These are phyloP conservation scores for Serinus canaria DNA, from an alignment of 2,113 vertebrate genomes.

Conservation along the genomic window DNA sequence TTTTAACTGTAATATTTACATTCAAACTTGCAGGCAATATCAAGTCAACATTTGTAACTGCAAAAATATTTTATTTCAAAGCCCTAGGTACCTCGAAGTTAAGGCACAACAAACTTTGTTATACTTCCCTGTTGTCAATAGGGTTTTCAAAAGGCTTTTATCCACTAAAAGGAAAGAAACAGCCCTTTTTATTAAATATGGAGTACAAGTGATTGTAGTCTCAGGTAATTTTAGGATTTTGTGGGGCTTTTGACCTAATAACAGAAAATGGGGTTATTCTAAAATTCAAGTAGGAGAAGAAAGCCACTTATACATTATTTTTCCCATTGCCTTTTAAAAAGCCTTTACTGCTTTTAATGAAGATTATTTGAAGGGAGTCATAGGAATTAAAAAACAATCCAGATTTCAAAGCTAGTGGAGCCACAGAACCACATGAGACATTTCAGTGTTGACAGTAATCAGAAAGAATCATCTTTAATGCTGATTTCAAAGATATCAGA, in stretches of 20 bases:
- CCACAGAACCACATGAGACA: not conserved
- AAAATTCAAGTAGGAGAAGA: not conserved
- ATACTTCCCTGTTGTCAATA: not conserved
- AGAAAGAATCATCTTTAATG: not conserved
- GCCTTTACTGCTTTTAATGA: not conserved
- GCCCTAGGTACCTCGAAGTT: not conserved
- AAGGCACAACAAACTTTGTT: not conserved
- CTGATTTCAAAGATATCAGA: not conserved
- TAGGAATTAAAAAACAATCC: not conserved
- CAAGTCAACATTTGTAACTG: not conserved
- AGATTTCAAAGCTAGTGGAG: not conserved
- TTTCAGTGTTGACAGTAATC: constrained; percentile 22
- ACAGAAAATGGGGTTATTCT: not conserved
- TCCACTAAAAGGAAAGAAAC: not conserved
- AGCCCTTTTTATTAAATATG: not conserved
- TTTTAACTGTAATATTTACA: not conserved
- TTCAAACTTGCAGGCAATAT: not conserved
- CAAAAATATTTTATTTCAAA: not conserved
- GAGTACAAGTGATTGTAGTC: not conserved
- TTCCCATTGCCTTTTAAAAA: not conserved
- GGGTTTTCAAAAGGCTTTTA: not conserved
- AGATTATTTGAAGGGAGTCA: not conserved
- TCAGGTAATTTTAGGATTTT: not conserved
- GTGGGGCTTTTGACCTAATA: not conserved
- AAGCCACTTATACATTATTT: not conserved